Base-by-base conservation (phyloP, 1,140 invertebrate genomes). In the Drosophila auraria region DNA sequence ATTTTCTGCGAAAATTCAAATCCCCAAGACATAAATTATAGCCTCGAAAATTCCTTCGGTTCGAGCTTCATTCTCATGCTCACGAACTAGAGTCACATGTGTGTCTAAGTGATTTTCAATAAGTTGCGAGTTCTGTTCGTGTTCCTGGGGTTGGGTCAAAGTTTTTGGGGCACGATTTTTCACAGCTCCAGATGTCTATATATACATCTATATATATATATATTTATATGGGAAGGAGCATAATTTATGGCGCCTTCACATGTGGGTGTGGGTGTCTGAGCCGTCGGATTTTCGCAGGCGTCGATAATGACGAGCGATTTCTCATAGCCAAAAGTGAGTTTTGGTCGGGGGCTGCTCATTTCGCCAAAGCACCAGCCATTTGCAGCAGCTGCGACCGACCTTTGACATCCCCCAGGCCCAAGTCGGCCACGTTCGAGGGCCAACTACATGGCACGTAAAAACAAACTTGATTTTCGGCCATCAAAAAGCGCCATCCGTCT, bases 101-200 rank as follows among this genome's bases (percentile, higher is more conserved):
- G 84, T 89, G 84, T 89, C 84, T 89, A 89, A 89, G 84, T 89
- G 84, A 89, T 89, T 89, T 89, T 89, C 84, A 89, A 89, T 89
- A 89, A 89, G 84, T 89, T 89, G 78, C 40, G 61, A 63, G 45
- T 71, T 61, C 74, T 53, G 58, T 69, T 42, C 40, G 70, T 50
- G 51, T 73, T 65, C 38, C 23, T 11, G 62, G 70, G 65, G 59
- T 63, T 49, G 73, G 84, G 84, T 89, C 86, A 89, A 89, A 84
- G 86, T 87, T 90, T 87, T 79, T 79, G 86, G 84, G 81, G 86
- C 84, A 90, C 84, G 81, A 89, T 89, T 89, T 89, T 89, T 89
- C 81, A 89, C 86, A 76, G 84, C 86, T 82, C 79, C 81, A 89
- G 81, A 87, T 87, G 81, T 89, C 84, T 89, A 89, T 89, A 76